Evolutionary conservation across 2,113 vertebrate species (phyloP).

Genomic region (Pygathrix nemaeus): DNA sequence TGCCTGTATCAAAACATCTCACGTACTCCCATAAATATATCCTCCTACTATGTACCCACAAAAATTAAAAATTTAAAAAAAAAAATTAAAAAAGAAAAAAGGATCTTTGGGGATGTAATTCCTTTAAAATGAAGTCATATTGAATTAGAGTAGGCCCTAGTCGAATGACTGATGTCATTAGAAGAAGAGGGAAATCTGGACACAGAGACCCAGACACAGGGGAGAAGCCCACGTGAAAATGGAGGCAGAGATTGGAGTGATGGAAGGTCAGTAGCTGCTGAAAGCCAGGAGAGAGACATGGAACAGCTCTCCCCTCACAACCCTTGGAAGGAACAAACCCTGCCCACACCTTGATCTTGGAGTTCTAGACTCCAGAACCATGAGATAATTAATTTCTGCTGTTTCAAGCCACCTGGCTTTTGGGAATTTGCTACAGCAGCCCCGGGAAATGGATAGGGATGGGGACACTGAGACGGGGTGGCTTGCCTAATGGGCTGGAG

Average conservation of each 20-base stretch:
- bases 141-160: background rate
- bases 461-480: background rate
- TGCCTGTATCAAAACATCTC: too few relatives aligned
- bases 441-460: background rate
- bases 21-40: too few relatives aligned
- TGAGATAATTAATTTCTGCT: background rate
- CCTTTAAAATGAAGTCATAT: background rate
- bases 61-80: too few relatives aligned
- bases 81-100: background rate
- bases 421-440: accelerated
- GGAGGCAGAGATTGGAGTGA: background rate
- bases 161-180: background rate
- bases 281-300: background rate
- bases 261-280: too few relatives aligned
- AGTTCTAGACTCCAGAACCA: too few relatives aligned
- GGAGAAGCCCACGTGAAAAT: background rate
- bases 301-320: background rate
- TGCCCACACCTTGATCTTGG: accelerated
- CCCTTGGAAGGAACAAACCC: background rate
- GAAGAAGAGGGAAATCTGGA: background rate
- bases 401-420: background rate
- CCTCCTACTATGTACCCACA: too few relatives aligned
- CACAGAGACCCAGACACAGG: background rate
- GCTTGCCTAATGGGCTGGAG: too few relatives aligned
- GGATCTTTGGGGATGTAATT: background rate